A percentile compares a stretch with the other conserved stretches of the same genome.
These are phyloP conservation scores for Esox lucius DNA, from an alignment of 2,797 vertebrate species.

Conservation along the genomic window DNA sequence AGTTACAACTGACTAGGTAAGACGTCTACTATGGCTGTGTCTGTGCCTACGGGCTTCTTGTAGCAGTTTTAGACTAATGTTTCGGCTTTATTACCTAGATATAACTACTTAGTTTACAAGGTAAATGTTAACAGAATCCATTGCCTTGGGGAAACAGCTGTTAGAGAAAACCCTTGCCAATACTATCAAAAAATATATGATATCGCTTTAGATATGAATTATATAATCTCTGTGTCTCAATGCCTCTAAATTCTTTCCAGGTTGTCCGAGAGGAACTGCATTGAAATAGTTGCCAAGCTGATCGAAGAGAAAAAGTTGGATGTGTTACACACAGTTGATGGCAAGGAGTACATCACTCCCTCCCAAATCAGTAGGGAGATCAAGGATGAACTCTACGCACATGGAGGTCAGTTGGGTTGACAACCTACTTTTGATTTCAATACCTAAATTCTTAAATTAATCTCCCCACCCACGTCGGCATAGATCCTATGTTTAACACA, in stretches of 20 bases:
- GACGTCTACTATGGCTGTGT: no score
- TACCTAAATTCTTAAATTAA: background rate
- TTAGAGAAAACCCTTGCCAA: background rate
- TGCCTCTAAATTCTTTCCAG: slow-evolving; percentile 57
- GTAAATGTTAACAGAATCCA: background rate
- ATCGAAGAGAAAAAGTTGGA: slow-evolving; percentile 90
- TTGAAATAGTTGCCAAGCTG: slow-evolving; percentile 91
- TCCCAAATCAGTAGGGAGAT: slow-evolving; percentile 90
- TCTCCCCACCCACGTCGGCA: background rate
- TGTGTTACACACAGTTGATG: slow-evolving; percentile 94
- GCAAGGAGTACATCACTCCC: slow-evolving; percentile 95
- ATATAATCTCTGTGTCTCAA: background rate
- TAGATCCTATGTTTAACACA: background rate
- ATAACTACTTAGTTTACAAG: background rate
- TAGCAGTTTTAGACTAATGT: background rate
- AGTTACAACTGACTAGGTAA: no score
- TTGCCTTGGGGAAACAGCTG: background rate
- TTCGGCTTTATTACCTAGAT: background rate
- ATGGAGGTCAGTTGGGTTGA: slow-evolving; percentile 78
- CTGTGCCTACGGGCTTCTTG: background rate
- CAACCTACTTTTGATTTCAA: background rate
- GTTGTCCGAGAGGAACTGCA: slow-evolving; percentile 93
- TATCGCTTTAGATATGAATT: background rate
- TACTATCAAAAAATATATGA: background rate
- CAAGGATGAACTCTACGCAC: slow-evolving; percentile 87